These are phyloP conservation scores for Loxodonta africana DNA, from an alignment of 2,113 vertebrate species.

Conservation along the genomic window DNA sequence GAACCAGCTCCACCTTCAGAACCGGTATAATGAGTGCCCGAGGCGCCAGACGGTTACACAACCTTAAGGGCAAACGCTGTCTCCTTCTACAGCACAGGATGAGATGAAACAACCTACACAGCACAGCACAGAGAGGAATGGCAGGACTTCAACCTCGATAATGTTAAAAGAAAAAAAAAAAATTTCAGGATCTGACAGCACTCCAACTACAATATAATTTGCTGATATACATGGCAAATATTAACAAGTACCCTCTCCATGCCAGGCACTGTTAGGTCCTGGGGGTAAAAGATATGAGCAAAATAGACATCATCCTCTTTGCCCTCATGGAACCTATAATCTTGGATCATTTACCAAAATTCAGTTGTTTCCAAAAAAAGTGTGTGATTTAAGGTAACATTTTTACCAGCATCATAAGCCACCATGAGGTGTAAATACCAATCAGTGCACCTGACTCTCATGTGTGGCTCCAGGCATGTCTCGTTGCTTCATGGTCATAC, in stretches of 20 bases:
- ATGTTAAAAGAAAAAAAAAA: neutral
- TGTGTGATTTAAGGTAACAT: slow-evolving; percentile 31
- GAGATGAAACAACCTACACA: fast-evolving
- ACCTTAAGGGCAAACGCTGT: neutral
- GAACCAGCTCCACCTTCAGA: neutral
- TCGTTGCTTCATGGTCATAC: neutral
- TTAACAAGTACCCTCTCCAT: neutral
- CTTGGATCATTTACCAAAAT: neutral
- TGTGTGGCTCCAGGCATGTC: neutral
- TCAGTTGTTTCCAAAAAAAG: neutral
- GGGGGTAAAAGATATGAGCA: neutral
- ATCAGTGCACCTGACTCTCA: neutral
- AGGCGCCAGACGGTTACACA: neutral
- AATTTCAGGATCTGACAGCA: neutral
- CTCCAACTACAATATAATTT: no score
- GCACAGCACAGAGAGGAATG: neutral
- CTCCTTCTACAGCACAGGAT: neutral
- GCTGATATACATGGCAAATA: no score
- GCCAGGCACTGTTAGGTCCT: neutral
- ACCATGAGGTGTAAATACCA: neutral
- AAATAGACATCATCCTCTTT: neutral
- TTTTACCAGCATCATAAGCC: neutral
- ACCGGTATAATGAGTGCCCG: neutral
- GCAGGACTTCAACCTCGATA: neutral
- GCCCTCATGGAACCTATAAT: neutral